Evolutionary conservation across 2,888 invertebrate species (phyloP).

Genomic region (Pseudoips prasinana): DNA sequence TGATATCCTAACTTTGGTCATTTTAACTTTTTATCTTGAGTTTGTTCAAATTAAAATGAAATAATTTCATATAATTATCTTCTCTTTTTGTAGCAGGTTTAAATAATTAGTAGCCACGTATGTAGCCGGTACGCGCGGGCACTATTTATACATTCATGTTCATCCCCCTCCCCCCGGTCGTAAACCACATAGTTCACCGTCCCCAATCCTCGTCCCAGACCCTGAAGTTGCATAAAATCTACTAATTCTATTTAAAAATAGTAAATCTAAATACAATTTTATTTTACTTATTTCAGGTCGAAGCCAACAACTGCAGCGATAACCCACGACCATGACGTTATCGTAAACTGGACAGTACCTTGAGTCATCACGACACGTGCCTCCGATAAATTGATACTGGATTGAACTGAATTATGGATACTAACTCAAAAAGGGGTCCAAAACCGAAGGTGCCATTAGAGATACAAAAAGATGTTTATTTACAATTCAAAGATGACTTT

Average conservation of each 20-base stretch:
- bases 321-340: constrained; percentile 3
- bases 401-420: constrained; percentile 2
- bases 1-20: constrained; percentile 2
- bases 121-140: constrained; percentile 1
- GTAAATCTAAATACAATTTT: constrained; percentile 3
- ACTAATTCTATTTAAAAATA: constrained; percentile 3
- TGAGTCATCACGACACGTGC: constrained; percentile 4
- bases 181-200: constrained; percentile 1
- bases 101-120: constrained; percentile 1
- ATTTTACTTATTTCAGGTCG: constrained; percentile 2
- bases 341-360: constrained; percentile 4
- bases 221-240: constrained; percentile 3
- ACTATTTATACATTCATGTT: constrained; percentile 1
- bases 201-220: constrained; percentile 2
- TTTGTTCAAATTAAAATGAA: constrained; percentile 2
- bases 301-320: constrained; percentile 2
- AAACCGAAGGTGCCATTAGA: constrained; percentile 6
- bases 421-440: constrained; percentile 5
- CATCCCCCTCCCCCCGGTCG: constrained; percentile 1
- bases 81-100: constrained; percentile 1
- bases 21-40: constrained; percentile 1
- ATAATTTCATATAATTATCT: constrained; percentile 1
- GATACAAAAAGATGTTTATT: constrained; percentile 3
- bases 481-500: constrained; percentile 6
- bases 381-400: constrained; percentile 4